A percentile compares a stretch with the other conserved stretches of the same genome.
These are phyloP conservation scores for Dreissena polymorpha DNA, from an alignment of 1,140 invertebrate genomes.

Conservation along the genomic window DNA sequence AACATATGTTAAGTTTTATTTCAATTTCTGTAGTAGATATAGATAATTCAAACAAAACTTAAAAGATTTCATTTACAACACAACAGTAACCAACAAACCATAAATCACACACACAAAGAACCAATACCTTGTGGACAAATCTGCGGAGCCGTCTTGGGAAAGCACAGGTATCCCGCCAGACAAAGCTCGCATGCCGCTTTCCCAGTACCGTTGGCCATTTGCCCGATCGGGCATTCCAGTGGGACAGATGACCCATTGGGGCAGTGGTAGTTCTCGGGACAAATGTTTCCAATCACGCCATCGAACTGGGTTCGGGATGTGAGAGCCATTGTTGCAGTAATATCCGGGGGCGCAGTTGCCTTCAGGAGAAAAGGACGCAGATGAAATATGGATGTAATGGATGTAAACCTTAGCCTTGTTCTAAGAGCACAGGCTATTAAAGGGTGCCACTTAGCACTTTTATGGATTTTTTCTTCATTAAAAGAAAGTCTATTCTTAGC, in stretches of 20 bases:
- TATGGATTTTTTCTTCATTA: too few species aligned
- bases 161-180: conserved; percentile 71
- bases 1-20: too few species aligned
- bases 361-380: conserved; percentile 22
- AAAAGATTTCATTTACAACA: too few species aligned
- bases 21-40: too few species aligned
- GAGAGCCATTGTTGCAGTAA: conserved; percentile 72
- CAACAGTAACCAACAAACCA: too few species aligned
- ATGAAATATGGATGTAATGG: too few species aligned
- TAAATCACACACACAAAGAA: too few species aligned
- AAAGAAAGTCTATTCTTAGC: too few species aligned
- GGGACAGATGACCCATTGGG: conserved; percentile 63
- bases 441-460: too few species aligned
- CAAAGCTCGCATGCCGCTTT: conserved; percentile 68
- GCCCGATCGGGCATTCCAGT: conserved; percentile 67
- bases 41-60: too few species aligned
- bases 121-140: conserved; percentile 73
- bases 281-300: conserved; percentile 71
- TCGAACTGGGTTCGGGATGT: conserved; percentile 68
- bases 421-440: too few species aligned
- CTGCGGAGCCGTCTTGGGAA: conserved; percentile 63
- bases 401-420: too few species aligned
- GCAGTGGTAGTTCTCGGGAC: conserved; percentile 72
- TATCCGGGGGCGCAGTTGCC: conserved; percentile 71
- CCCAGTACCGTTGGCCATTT: conserved; percentile 76